Base-by-base conservation (phyloP, 2,888 invertebrate genomes). In the Cheilosia pagana region DNA sequence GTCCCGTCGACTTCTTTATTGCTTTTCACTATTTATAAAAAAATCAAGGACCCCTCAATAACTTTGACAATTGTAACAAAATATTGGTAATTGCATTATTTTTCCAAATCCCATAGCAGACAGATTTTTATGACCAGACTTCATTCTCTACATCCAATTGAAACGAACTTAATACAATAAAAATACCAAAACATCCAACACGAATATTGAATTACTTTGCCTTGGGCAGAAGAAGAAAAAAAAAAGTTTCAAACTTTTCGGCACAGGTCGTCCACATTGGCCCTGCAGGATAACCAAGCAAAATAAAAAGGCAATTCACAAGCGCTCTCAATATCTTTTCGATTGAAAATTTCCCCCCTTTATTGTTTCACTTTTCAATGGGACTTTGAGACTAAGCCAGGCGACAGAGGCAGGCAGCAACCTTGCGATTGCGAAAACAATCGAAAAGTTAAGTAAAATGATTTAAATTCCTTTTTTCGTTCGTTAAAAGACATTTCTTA, bases 291-390 rank as follows among this genome's bases (percentile, higher is more conserved):
- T 45, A 76, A 68, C 60, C 45, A 74, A 53, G 43, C 16, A 43
- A 16, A 19, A 19, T 41, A 43, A 55, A 55, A 55, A 55, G 39
- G 62, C 35, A 77, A 63, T 78, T 71, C 43, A 21, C 48, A 62
- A 50, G 35, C 55, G 62, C 31, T 55, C 53, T 55, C 60, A 45
- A 70, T 53, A 68, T 77, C 70, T 62, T 53, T 63, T 59, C 72
- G 25, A 72, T 65, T 65, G 59, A 43, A 72, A 78, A 60, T n/a
- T 53, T 35, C 63, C 28, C 28, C 25, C 62, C 31, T 53, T 67
- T 67, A 74, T 79, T 79, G 72, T 74, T 74, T 79, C 74, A 52
- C 60, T 55, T 67, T 74, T 63, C 60, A 60, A 79, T 55, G 28
- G 59, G 28, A 2, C 28, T 28, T 8, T 28, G 41, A 35, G 41